Base-by-base conservation (phyloP, 2,113 vertebrate species). In the Erythrocebus patas region DNA sequence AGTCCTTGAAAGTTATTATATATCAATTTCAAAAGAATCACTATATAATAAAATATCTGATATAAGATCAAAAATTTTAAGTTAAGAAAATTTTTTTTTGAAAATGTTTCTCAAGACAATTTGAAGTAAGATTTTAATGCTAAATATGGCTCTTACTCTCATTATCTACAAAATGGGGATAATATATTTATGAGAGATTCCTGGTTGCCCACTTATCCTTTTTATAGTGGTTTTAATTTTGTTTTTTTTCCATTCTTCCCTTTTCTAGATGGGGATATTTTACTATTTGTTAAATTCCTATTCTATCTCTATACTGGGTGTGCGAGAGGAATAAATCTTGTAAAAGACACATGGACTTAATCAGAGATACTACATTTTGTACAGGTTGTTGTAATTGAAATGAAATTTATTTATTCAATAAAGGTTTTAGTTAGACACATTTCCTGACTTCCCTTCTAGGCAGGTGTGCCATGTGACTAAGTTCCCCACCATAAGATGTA, bases 21-120 rank as follows among this genome's bases (percentile, higher is more conserved):
- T 43, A 66, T 30, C 3, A 2, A 76, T 93, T 89, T 96, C 73
- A 92, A 97, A 95, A n/a, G 48, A 97, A 64, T 89, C 14, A 75
- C 20, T 52, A 48, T 17, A 25, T 3, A 48, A 38, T 78, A 78
- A 75, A 85, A 95, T 64, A 93, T 7, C 22, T 93, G 66, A 81
- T 57, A 38, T 23, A 89, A 94, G 43, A 72, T n/a, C 25, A 68
- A 81, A 92, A 64, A 81, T 64, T 82, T 81, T 20, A 76, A 80
- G 75, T 50, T 52, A 88, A 79, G 50, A 32, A 32, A 55, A 35
- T 32, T 12, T 35, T 13, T 20, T 89, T 93, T 12, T 20, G 23
- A 93, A 97, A 91, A 93, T 38, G 9, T 91, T 48, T 78, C 40
- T 68, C 86, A 87, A 66, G 55, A 52, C 11, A 93, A 75, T 43